Conservation (phyloP, 2,888 invertebrate species). For the Idaea dimidiata region DNA sequence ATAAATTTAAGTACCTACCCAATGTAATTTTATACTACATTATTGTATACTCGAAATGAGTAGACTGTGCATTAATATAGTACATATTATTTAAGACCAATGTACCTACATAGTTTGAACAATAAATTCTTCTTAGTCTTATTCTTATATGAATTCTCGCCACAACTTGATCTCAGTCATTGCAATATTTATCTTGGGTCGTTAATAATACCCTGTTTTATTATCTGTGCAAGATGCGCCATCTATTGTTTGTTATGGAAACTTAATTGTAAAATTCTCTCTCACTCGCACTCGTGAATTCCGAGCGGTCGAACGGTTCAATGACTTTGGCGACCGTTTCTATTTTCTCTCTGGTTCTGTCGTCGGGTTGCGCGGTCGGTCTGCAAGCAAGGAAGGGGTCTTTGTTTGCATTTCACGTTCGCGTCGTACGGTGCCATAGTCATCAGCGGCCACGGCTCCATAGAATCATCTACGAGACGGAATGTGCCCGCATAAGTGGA, state of each 20-base stretch:
- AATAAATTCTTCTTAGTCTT: too few species aligned
- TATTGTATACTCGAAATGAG: too few species aligned
- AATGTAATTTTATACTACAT: too few species aligned
- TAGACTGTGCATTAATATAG: too few species aligned
- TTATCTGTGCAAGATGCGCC: constrained; percentile 36
- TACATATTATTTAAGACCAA: too few species aligned
- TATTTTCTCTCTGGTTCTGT: constrained; percentile 80
- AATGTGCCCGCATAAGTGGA: constrained; percentile 78
- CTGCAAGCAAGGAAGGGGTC: constrained; percentile 70
- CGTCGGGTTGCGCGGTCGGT: constrained; percentile 51
- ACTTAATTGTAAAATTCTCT: constrained; percentile 32
- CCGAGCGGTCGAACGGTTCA: constrained; percentile 72
- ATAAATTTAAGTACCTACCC: too few species aligned
- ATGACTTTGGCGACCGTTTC: constrained; percentile 79
- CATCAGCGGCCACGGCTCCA: constrained; percentile 59
- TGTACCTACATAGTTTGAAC: too few species aligned
- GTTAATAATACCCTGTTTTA: constrained; percentile 37
- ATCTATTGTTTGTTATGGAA: constrained; percentile 44
- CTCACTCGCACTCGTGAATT: constrained; percentile 67
- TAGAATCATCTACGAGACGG: constrained; percentile 73
- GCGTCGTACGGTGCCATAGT: constrained; percentile 66
- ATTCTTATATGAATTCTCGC: too few species aligned
- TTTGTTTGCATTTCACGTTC: constrained; percentile 81
- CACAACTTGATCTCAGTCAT: background rate
- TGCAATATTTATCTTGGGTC: constrained; percentile 41